Evolutionary conservation across 2,113 vertebrate genomes (phyloP).

Genomic region (Sclerurus mexicanus): DNA sequence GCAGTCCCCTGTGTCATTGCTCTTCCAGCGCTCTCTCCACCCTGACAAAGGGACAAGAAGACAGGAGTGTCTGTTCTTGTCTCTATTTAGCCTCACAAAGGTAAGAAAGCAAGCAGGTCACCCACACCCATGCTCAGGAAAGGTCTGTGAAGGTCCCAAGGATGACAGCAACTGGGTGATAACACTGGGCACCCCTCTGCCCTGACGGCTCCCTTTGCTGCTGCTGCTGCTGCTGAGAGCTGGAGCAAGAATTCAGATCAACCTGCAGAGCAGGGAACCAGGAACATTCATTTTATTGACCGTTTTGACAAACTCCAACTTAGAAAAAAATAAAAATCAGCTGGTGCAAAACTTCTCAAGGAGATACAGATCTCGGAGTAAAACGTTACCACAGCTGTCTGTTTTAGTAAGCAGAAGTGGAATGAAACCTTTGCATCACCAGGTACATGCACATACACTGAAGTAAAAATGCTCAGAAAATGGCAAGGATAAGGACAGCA

Average conservation of each 20-base stretch:
- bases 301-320: neutral
- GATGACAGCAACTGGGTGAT: neutral
- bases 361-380: neutral
- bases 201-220: accelerated
- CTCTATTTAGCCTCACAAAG: neutral
- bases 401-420: neutral
- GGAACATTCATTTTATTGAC: constrained; percentile 14
- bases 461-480: neutral
- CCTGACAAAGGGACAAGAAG: neutral
- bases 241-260: neutral
- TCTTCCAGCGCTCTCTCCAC: neutral
- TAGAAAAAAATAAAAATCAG: neutral
- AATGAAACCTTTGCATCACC: neutral
- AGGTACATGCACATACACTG: neutral
- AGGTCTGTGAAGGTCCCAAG: neutral
- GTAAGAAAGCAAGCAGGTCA: neutral
- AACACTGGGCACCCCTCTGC: neutral
- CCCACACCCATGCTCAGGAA: neutral
- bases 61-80: neutral
- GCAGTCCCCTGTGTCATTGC: neutral
- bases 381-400: neutral
- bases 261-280: neutral
- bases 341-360: neutral
- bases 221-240: neutral
- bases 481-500: neutral